A percentile compares a stretch with the other conserved stretches of the same genome.
Evolutionary conservation across 2,113 vertebrate genomes (phyloP).

Genomic region (Acrocephalus arundinaceus): DNA sequence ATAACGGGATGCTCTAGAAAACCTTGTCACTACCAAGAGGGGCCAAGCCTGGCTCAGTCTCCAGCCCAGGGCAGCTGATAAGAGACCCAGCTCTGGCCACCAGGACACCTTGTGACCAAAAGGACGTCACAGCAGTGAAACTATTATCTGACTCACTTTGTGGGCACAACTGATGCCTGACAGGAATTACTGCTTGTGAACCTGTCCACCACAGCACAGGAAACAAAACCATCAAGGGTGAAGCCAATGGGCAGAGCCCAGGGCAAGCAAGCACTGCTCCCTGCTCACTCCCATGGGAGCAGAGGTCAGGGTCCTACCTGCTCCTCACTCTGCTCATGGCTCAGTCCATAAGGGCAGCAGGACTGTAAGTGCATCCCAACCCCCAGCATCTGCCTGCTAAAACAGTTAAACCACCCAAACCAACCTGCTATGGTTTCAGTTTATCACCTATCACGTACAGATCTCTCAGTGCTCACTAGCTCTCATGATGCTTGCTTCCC

Average conservation of each 20-base stretch:
- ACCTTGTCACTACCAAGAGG: neutral
- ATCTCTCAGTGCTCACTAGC: neutral
- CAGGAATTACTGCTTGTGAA: neutral
- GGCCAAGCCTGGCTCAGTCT: neutral
- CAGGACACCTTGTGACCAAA: accelerated
- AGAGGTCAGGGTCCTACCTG: accelerated
- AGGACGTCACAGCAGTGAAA: neutral
- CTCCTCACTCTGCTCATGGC: neutral
- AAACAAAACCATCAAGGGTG: neutral
- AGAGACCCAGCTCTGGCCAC: accelerated
- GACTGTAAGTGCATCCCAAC: neutral
- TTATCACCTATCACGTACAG: accelerated
- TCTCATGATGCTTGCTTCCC: neutral
- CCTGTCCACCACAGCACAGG: neutral
- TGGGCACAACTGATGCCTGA: neutral
- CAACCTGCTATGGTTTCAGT: neutral
- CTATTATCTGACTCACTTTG: neutral
- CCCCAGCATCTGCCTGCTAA: neutral
- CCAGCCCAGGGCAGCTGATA: neutral
- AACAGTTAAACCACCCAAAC: neutral
- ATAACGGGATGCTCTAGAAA: neutral
- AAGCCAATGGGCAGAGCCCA: neutral
- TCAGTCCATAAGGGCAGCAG: neutral
- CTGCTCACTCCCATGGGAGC: accelerated
- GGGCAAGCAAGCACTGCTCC: neutral